Percentiles rank a stretch among this genome's conserved stretches.
Evolutionary conservation across 2,888 invertebrate genomes (phyloP).

Genomic region (Machimus atricapillus): DNA sequence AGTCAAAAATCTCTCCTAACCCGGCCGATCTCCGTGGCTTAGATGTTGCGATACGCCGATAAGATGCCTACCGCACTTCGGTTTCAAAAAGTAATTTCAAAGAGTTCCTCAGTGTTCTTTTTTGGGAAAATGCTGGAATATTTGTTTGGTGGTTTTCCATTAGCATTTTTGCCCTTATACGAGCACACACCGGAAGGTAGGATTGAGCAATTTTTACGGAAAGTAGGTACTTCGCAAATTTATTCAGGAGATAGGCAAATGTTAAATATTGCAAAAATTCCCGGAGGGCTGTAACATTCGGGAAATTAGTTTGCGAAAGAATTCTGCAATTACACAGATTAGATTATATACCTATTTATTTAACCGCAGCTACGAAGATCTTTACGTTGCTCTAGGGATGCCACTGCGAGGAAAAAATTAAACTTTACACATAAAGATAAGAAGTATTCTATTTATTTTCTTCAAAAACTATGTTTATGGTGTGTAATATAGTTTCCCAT

Average conservation of each 20-base stretch:
- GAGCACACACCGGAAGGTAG: not conserved
- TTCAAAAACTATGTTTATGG: too few species aligned
- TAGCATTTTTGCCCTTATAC: not conserved
- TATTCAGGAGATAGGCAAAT: not conserved
- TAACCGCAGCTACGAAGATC: not conserved
- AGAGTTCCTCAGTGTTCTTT: not conserved
- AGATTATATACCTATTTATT: not conserved
- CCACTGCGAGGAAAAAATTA: not conserved
- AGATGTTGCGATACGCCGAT: not conserved
- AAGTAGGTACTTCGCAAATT: not conserved
- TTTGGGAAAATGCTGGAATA: not conserved
- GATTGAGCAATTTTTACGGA: not conserved
- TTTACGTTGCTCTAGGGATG: not conserved
- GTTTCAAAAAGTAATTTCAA: not conserved
- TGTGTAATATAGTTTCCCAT: too few species aligned
- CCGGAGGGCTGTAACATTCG: not conserved
- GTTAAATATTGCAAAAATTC: not conserved
- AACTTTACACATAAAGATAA: too few species aligned
- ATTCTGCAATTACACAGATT: not conserved
- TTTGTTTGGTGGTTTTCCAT: not conserved
- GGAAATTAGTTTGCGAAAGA: not conserved
- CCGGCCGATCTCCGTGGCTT: not conserved
- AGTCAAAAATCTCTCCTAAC: not conserved
- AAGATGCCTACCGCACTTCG: not conserved
- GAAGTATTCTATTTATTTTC: too few species aligned